Evolutionary conservation across 2,797 vertebrate genomes (phyloP), one percentile per base, ranked within the genome.

Genomic region (Acomys russatus): DNA sequence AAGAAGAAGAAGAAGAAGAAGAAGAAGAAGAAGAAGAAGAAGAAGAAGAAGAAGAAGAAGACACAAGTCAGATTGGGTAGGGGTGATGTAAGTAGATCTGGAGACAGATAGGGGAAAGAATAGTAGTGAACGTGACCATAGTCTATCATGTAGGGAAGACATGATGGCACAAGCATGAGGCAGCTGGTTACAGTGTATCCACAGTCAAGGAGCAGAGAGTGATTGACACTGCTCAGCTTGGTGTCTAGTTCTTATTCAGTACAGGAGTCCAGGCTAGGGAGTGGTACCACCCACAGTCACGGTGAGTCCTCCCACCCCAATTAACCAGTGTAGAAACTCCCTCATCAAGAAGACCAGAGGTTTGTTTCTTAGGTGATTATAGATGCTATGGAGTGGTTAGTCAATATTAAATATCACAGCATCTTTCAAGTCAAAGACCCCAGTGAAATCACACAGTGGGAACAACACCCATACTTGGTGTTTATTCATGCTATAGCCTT

Each of bases 341-440:
- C n/a, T 56, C 54, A 28, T 14, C n/a, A 59, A 56, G 35, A 73
- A 8, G 9, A 73, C 15, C 54, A 74, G 15, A 14, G 70, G 54
- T 20, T 30, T 44, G 54, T 61, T 73, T 61, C 54, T 38, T 59
- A 88, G 54, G 54, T 74, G 70, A 88, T 44, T 74, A 22, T 74
- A 8, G 35, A 61, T 8, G 35, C 51, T 30, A 28, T 12, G 18
- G 35, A 6, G 54, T 44, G n/a, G 5, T 38, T 28, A 38, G 59
- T 35, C 68, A 38, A 30, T 74, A 74, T 30, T 88, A 73, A 73
- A 38, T 59, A 73, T 38, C 86, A 66, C 5, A 44, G 4, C 23
- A 51, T 44, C 80, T 83, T 92, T 95, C 83, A 74, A 68, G 93
- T 44, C 54, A 66, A 56, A 94, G 70, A 35, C 61, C 1, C 17